Evolutionary conservation across 2,888 invertebrate genomes (phyloP).

Genomic region (Eupeodes luniger): DNA sequence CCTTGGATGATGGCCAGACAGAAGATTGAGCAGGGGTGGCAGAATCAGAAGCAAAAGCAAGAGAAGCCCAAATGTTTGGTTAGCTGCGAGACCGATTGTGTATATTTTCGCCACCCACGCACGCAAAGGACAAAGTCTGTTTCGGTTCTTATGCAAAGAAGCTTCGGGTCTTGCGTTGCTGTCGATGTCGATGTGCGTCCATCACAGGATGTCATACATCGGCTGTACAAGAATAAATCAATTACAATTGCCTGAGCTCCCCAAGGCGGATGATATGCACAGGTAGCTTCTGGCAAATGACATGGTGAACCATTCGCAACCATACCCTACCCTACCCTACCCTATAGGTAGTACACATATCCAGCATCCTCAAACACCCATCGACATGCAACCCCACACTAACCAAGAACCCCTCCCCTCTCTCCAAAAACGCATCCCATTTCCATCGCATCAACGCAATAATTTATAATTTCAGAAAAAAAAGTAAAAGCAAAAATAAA

Average conservation of each 20-base stretch:
- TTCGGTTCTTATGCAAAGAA: slow-evolving; percentile 57
- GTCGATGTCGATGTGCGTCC: slow-evolving; percentile 38
- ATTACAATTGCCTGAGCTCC: slow-evolving; percentile 63
- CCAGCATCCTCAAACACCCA: too few relatives aligned
- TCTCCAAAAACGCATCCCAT: slow-evolving; percentile 10
- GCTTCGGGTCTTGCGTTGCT: slow-evolving; percentile 43
- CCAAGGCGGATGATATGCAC: slow-evolving; percentile 54
- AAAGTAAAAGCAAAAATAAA: slow-evolving; percentile 2
- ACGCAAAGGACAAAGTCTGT: slow-evolving; percentile 30
- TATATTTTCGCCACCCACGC: slow-evolving; percentile 50
- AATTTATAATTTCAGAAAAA: slow-evolving; percentile 68
- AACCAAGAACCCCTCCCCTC: not conserved
- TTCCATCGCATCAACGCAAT: slow-evolving; percentile 35
- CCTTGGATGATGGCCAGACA: slow-evolving; percentile 72
- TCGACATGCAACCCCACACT: too few relatives aligned
- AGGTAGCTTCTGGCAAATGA: slow-evolving; percentile 69
- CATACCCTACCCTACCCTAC: not conserved
- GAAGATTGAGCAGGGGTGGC: slow-evolving; percentile 52
- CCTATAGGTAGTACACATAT: too few relatives aligned
- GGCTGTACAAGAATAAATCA: slow-evolving; percentile 66
- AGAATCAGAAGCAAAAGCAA: not conserved
- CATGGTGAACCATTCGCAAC: slow-evolving; percentile 46
- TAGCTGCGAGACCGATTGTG: slow-evolving; percentile 54
- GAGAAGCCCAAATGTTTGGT: slow-evolving; percentile 27
- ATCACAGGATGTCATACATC: slow-evolving; percentile 70